These are phyloP conservation scores for Pangasius mekongensis DNA, from an alignment of 2,797 vertebrate species.

Conservation along the genomic window DNA sequence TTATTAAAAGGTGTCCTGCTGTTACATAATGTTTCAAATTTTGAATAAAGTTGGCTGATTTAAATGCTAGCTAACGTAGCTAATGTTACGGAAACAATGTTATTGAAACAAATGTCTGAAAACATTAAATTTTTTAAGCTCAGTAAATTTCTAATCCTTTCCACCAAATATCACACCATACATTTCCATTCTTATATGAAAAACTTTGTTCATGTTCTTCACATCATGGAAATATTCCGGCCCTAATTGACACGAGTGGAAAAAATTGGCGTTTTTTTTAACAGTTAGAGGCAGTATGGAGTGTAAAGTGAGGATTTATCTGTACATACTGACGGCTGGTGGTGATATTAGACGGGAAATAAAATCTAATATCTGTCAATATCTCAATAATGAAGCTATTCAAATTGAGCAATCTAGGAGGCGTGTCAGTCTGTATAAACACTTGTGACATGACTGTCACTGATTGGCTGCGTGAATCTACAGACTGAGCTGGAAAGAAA, in stretches of 20 bases:
- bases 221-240: neutral
- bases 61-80: no score
- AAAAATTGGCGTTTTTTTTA: neutral
- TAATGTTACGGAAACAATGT: no score
- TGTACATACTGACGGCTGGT: neutral
- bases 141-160: neutral
- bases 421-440: neutral
- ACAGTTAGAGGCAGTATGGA: neutral
- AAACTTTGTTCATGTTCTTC: neutral
- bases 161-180: neutral
- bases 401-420: neutral
- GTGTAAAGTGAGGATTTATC: neutral
- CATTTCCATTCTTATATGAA: neutral
- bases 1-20: no score
- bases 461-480: neutral
- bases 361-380: neutral
- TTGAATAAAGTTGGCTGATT: no score
- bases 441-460: neutral
- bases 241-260: neutral
- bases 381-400: neutral
- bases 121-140: no score
- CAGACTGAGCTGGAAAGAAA: neutral
- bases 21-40: no score
- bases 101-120: no score
- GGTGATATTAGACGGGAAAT: neutral